Base-by-base conservation (phyloP, 64 coral and sea anemone genomes). In the Cladopsammia gracilis region DNA sequence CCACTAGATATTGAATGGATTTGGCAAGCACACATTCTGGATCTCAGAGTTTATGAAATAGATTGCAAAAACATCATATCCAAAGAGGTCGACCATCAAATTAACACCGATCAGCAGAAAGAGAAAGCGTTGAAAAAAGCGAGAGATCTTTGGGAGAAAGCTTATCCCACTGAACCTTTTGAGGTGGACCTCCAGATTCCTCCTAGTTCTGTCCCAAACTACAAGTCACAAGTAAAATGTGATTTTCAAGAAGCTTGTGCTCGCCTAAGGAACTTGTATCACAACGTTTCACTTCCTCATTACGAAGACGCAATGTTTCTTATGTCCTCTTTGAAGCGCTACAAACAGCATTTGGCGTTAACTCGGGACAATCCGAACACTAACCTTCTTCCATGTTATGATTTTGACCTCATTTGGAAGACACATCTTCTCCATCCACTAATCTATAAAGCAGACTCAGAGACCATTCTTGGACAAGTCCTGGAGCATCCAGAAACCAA, bases 11-110 rank as follows among this genome's bases (percentile, higher is more conserved):
- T 94, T 23, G 86, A 77, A 19, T 94, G 93, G 93, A 78, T 94
- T n/a, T 94, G 93, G 93, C 78, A 94, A 53, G 87, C 79, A 13
- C 93, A 94, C 70, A 94, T 94, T 76, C 26, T 94, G 49, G 70
- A 65, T 75, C 58, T 54, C 13, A 57, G 62, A 15, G 13, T 56
- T 7, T 94, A 94, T 79, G 71, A 83, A 73, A 62, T 69, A 14
- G 93, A 94, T 47, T 94, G 93, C 18, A 70, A 71, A 9, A 76
- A 19, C 48, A 50, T 90, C 15, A 77, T 76, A 16, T 58, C 52
- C n/a, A 77, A 12, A 34, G 25, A 82, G 62, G 69, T 94, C 14
- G 70, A 94, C 50, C 93, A 89, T 58, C 78, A 47, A 54, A 65
- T 94, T 26, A 73, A 56, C 75, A 75, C 6, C 23, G 62, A 73